Evolutionary conservation across 2,888 invertebrate species (phyloP).

Genomic region (Mythimna impura): DNA sequence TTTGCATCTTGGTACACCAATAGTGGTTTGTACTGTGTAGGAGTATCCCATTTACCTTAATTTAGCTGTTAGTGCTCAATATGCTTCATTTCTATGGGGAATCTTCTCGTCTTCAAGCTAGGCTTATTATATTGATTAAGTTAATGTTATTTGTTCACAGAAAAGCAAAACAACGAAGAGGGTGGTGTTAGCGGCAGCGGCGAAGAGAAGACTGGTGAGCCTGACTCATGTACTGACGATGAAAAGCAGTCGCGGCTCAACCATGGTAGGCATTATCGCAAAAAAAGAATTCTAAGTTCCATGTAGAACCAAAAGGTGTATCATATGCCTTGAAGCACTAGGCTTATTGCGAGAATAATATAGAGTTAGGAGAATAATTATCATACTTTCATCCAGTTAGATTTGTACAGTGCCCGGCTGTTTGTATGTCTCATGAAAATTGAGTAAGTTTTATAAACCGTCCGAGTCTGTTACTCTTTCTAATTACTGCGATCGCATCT

Average conservation of each 20-base stretch:
- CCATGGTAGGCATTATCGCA: conserved; percentile 75
- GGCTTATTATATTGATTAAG: conserved; percentile 28
- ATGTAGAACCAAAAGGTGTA: background rate
- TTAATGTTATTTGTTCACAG: conserved; percentile 63
- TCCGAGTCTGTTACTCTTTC: background rate
- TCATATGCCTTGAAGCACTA: background rate
- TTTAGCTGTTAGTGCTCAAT: no score
- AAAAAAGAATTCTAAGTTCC: background rate
- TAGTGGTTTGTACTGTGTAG: background rate
- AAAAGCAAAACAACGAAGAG: conserved; percentile 81
- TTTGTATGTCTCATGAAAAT: background rate
- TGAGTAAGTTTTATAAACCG: background rate
- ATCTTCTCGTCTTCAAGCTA: background rate
- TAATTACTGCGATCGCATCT: background rate
- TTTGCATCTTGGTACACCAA: background rate
- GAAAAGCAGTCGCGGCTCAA: conserved; percentile 86
- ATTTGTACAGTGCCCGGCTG: no score
- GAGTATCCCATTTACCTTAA: no score
- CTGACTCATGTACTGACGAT: conserved; percentile 83
- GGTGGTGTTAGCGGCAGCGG: conserved; percentile 78
- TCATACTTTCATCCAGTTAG: background rate
- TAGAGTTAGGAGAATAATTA: no score
- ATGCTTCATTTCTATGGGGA: background rate
- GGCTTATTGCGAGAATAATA: background rate
- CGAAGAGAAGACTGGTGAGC: conserved; percentile 79